Evolutionary conservation across 2,888 invertebrate genomes (phyloP).

Genomic region (Cepaea hortensis): DNA sequence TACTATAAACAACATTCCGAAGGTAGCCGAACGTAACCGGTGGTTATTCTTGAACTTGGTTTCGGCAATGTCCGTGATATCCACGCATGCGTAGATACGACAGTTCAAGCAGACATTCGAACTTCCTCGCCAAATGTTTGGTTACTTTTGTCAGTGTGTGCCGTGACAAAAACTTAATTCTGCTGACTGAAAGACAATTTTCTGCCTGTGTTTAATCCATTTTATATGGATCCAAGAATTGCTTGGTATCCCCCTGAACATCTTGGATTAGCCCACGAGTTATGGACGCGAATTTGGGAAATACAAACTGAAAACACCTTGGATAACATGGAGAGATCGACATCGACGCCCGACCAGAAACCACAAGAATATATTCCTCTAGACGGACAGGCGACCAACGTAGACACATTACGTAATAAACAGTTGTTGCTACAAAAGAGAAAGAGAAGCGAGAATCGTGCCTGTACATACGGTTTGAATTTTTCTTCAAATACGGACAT

Average conservation of each 20-base stretch:
- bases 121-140: slow-evolving; percentile 50
- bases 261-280: slow-evolving; percentile 95
- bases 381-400: slow-evolving; percentile 53
- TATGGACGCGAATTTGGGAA: slow-evolving; percentile 89
- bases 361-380: slow-evolving; percentile 76
- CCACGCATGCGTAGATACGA: slow-evolving; percentile 49
- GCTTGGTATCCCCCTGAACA: slow-evolving; percentile 96
- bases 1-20: background rate
- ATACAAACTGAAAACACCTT: slow-evolving; percentile 79
- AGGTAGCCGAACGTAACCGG: slow-evolving; percentile 1
- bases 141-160: slow-evolving; percentile 34
- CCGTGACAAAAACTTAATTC: slow-evolving; percentile 38
- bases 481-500: slow-evolving; percentile 39
- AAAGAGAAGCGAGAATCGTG: slow-evolving; percentile 89
- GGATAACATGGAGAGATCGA: slow-evolving; percentile 78
- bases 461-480: slow-evolving; percentile 91
- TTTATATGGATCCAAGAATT: slow-evolving; percentile 89
- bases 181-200: slow-evolving; percentile 49
- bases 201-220: background rate
- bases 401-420: slow-evolving; percentile 68
- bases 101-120: slow-evolving; percentile 37
- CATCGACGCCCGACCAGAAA: slow-evolving; percentile 69
- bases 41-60: background rate
- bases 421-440: slow-evolving; percentile 81
- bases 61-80: too few species aligned